Percentiles rank a stretch among this genome's conserved stretches.
Evolutionary conservation across 2,113 vertebrate genomes (phyloP).

Genomic region (Eulemur macaco): DNA sequence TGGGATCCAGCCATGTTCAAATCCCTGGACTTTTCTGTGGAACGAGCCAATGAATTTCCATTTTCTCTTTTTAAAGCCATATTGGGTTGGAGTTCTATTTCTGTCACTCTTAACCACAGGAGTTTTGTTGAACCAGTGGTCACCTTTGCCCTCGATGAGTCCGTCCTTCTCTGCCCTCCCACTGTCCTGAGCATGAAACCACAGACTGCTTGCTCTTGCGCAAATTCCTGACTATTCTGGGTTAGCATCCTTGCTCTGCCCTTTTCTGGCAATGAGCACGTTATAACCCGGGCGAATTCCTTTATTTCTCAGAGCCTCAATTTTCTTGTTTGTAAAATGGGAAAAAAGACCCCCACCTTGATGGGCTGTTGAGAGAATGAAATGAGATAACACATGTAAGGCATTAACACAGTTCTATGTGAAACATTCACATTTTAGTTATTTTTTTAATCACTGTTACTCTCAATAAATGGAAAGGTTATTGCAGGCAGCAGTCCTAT

Average conservation of each 20-base stretch:
- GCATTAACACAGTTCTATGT: not conserved
- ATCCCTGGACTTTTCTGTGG: not conserved
- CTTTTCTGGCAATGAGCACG: not conserved
- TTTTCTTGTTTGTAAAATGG: not conserved
- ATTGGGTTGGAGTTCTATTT: not conserved
- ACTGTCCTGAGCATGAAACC: not conserved
- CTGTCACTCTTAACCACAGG: not conserved
- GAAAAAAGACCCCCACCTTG: not conserved
- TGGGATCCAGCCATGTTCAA: not conserved
- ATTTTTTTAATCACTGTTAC: not conserved
- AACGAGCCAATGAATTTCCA: not conserved
- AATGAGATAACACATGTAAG: too few relatives aligned
- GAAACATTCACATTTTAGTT: not conserved
- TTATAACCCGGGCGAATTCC: accelerated
- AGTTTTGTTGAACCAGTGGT: not conserved
- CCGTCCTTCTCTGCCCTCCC: not conserved
- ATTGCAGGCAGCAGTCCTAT: not conserved
- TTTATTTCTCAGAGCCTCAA: not conserved
- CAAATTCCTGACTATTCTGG: not conserved
- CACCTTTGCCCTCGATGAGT: not conserved
- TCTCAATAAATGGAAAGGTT: not conserved
- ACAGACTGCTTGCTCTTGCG: too few relatives aligned
- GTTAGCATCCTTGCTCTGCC: not conserved
- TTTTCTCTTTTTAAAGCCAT: not conserved
- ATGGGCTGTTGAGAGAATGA: not conserved